phyloP scores from a whole-genome alignment of 2,888 invertebrate genomes.

The Eupithecia tripunctaria region DNA sequence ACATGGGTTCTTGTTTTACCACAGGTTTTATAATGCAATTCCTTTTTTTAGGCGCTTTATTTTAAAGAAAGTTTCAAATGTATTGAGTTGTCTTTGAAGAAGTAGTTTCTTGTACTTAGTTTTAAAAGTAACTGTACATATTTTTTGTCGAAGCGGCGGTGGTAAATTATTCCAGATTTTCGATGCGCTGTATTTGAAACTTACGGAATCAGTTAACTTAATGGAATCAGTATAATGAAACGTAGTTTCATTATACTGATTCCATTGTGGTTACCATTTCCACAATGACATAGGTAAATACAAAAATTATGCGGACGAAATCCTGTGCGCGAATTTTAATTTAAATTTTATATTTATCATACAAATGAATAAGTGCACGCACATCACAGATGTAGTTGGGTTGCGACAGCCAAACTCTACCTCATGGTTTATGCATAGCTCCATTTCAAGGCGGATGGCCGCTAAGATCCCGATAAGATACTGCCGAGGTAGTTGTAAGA shows the following conservation, averaged over 20 bases:
- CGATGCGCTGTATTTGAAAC: too few species aligned
- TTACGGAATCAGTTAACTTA: too few species aligned
- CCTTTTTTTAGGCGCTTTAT: too few species aligned
- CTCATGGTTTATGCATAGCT: slow-evolving; percentile 35
- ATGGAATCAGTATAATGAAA: too few species aligned
- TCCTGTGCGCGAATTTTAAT: not conserved
- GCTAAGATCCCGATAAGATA: slow-evolving; percentile 37
- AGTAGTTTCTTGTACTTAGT: too few species aligned
- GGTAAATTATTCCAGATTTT: too few species aligned
- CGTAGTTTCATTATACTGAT: not conserved
- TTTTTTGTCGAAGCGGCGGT: too few species aligned
- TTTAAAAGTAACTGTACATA: too few species aligned
- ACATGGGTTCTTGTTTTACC: too few species aligned
- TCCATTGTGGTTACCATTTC: not conserved
- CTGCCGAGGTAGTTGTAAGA: slow-evolving; percentile 31
- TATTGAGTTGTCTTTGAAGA: too few species aligned
- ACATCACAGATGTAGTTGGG: slow-evolving; percentile 2
- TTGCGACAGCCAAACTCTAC: slow-evolving; percentile 25
- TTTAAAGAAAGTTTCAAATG: too few species aligned
- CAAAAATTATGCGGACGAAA: not conserved
- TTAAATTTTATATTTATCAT: not conserved
- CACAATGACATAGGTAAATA: not conserved
- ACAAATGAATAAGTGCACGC: slow-evolving; percentile 14
- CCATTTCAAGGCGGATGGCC: slow-evolving; percentile 33
- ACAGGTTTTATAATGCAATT: too few species aligned